phyloP scores from a whole-genome alignment of 2,888 invertebrate genomes.

The Parapristionchus giblindavisi region DNA sequence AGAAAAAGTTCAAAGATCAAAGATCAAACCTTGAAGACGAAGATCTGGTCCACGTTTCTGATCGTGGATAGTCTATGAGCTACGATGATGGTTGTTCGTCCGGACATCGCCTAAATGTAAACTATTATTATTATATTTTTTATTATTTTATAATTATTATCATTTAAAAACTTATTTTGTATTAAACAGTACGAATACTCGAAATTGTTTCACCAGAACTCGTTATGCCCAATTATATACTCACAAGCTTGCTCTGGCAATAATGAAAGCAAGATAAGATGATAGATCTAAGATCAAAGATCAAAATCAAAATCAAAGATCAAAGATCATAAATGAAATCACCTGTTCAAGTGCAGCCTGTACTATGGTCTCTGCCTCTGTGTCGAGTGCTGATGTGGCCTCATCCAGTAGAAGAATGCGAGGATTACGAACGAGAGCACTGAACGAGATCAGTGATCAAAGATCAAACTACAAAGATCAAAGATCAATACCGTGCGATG shows the following conservation, averaged over 20 bases:
- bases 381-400: constrained; percentile 67
- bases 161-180: not conserved
- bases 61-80: constrained; percentile 74
- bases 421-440: constrained; percentile 66
- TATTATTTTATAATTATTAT: not conserved
- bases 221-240: no score
- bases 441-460: constrained; percentile 25
- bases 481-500: constrained; percentile 41
- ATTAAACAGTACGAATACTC: not conserved
- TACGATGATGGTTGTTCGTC: constrained; percentile 73
- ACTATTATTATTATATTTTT: not conserved
- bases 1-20: no score
- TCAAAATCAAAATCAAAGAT: no score
- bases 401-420: constrained; percentile 66
- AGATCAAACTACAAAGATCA: not conserved
- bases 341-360: constrained; percentile 75
- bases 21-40: constrained; percentile 55
- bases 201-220: not conserved
- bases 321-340: not conserved
- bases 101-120: constrained; percentile 69
- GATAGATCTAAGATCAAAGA: not conserved
- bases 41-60: constrained; percentile 73
- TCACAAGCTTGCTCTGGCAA: no score
- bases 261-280: no score
- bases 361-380: constrained; percentile 65